These are phyloP conservation scores for Nomia melanderi DNA, from an alignment of 1,140 invertebrate species.

Conservation along the genomic window DNA sequence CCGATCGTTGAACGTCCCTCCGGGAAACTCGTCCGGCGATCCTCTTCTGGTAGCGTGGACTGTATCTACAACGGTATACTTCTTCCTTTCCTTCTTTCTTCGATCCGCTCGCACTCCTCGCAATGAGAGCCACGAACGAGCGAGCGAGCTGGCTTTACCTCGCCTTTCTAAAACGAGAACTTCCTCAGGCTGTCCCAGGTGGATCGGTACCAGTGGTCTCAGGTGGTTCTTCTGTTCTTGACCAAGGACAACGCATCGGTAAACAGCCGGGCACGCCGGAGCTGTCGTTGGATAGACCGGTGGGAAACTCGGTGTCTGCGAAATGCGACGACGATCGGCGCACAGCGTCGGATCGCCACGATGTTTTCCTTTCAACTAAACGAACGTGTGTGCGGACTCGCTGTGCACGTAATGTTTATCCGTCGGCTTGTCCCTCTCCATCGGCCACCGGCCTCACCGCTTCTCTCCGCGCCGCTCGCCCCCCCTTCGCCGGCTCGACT, in stretches of 20 bases:
- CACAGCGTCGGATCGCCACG: slow-evolving; percentile 23
- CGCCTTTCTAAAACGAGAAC: slow-evolving; percentile 1
- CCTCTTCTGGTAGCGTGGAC: too few species aligned
- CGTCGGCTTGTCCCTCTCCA: slow-evolving; percentile 42
- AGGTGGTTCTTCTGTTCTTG: not conserved
- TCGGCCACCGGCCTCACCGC: slow-evolving; percentile 18
- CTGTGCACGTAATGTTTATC: slow-evolving; percentile 65
- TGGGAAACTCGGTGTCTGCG: too few species aligned
- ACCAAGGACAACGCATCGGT: not conserved
- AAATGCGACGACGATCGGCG: not conserved
- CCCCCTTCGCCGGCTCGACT: slow-evolving; percentile 3
- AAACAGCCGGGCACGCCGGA: not conserved
- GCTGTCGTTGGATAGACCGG: too few species aligned
- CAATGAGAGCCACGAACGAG: too few species aligned
- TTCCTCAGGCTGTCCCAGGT: not conserved
- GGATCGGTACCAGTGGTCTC: not conserved
- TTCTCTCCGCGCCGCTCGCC: not conserved
- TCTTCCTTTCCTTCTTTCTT: too few species aligned
- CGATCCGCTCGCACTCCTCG: too few species aligned
- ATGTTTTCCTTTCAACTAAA: slow-evolving; percentile 63
- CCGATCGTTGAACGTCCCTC: not conserved
- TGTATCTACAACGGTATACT: too few species aligned
- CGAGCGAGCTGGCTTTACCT: too few species aligned
- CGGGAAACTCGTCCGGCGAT: too few species aligned
- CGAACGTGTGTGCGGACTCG: slow-evolving; percentile 49